Evolutionary conservation across 1,140 invertebrate species (phyloP).

Genomic region (Leucophenga varia): DNA sequence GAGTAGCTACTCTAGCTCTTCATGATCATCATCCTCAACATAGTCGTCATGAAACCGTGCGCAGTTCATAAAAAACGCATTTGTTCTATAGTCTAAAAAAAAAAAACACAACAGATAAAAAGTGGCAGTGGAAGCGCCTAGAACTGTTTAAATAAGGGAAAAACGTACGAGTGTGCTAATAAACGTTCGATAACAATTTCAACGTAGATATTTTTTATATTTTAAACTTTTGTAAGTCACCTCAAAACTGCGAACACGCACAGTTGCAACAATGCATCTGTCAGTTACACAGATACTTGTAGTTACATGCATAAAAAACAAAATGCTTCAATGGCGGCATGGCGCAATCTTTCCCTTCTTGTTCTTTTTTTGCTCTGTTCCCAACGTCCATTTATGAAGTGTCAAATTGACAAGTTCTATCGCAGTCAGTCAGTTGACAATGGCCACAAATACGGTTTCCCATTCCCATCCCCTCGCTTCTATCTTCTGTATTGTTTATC

Average conservation of each 20-base stretch:
- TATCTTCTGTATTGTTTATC: constrained; percentile 15
- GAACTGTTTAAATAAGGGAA: too few species aligned
- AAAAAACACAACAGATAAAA: constrained; percentile 19
- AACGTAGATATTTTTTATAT: too few species aligned
- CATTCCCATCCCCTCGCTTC: too few species aligned
- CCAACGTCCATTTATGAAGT: constrained; percentile 47
- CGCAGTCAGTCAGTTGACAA: neutral
- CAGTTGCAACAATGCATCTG: constrained; percentile 30
- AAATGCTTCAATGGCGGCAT: neutral
- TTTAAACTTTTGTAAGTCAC: too few species aligned
- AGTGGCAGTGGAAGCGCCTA: too few species aligned
- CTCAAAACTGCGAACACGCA: constrained; percentile 25
- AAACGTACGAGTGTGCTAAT: too few species aligned
- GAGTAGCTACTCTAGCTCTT: neutral
- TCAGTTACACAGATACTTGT: constrained; percentile 23
- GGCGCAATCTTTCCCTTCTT: neutral
- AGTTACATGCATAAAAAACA: too few species aligned
- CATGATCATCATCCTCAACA: neutral
- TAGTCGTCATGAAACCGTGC: neutral
- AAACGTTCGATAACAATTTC: too few species aligned
- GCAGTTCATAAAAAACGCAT: constrained; percentile 29
- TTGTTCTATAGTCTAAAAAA: constrained; percentile 49
- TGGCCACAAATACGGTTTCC: too few species aligned
- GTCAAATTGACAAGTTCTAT: constrained; percentile 47
- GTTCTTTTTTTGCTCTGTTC: neutral